These are phyloP conservation scores for Drosophila anomelani DNA, from an alignment of 2,888 invertebrate genomes.

Conservation along the genomic window DNA sequence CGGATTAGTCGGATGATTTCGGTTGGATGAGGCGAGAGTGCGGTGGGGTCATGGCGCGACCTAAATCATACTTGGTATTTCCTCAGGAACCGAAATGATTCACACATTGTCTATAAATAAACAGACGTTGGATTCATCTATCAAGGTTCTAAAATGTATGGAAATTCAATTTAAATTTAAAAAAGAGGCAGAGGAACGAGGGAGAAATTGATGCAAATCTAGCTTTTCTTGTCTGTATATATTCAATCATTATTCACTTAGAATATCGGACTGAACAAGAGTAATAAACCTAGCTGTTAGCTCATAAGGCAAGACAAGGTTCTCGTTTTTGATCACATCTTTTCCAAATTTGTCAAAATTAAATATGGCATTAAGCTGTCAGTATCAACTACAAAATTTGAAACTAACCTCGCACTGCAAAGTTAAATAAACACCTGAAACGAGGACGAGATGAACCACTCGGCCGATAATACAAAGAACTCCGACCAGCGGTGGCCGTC, in stretches of 20 bases:
- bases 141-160: not conserved
- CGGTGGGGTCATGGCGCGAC: conserved; percentile 3
- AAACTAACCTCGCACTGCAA: not conserved
- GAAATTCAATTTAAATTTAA: too few relatives aligned
- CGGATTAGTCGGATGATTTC: conserved; percentile 6
- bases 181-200: not conserved
- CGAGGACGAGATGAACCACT: not conserved
- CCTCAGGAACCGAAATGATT: conserved; percentile 21
- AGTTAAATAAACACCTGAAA: not conserved
- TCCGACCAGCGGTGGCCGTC: conserved; percentile 6
- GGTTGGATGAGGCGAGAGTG: not conserved
- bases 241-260: not conserved
- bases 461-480: not conserved
- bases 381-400: not conserved
- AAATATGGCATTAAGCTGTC: conserved; percentile 1
- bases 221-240: not conserved
- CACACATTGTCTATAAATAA: conserved; percentile 8
- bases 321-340: not conserved
- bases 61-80: conserved; percentile 43
- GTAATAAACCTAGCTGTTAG: not conserved
- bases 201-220: not conserved
- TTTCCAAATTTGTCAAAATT: conserved; percentile 6
- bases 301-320: not conserved
- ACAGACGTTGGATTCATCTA: not conserved
- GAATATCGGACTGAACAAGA: not conserved